Base-by-base conservation (phyloP, 1,140 invertebrate genomes). In the Asobara japonica region DNA sequence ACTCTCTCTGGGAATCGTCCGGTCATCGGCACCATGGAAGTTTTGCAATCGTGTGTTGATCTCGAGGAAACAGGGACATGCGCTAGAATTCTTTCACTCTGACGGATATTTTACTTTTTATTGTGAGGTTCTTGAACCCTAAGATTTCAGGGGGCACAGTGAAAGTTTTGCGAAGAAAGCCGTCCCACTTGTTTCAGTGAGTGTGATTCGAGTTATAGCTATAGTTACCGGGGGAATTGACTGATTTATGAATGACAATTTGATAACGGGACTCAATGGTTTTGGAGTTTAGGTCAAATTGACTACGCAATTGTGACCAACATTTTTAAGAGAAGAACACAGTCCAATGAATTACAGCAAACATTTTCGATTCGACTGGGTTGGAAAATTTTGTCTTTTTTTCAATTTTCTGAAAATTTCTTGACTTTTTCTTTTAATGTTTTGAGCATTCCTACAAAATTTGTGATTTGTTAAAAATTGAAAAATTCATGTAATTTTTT, bases 101-200 rank as follows among this genome's bases (percentile, higher is more conserved):
- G 20, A 56, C 22, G 51, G 3, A 25, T 56, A 25, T 25, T 18
- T 18, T 56, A 25, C 13, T 10, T 56, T 56, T 56, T 56, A 56
- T 6, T 71, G 65, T 71, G 61, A 71, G 69, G 69, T 71, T 71
- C 36, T 71, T 71, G 69, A 71, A 71, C 69, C 20, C 56, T 51
- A 65, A 41, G 29, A 41, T 48, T 29, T 20, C 7, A 36, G 25
- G 22, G 60, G 61, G 60, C 64, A 33, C 10, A 38, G 41, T 45
- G 41, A 45, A 71, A 71, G 64, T 61, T 65, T 71, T 65, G 61
- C 69, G 29, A 71, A 71, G 69, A 71, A 71, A 71, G 69, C 38
- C 18, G 51, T 3, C 13, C 51, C 25, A 56, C 51, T 56, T 56
- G 20, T 18, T 56, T 56, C 51, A 56, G 6, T 56, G 18, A 5